A percentile compares a stretch with the other conserved stretches of the same genome.
Conservation (phyloP, 2,113 vertebrate genomes). For the Lynx canadensis region DNA sequence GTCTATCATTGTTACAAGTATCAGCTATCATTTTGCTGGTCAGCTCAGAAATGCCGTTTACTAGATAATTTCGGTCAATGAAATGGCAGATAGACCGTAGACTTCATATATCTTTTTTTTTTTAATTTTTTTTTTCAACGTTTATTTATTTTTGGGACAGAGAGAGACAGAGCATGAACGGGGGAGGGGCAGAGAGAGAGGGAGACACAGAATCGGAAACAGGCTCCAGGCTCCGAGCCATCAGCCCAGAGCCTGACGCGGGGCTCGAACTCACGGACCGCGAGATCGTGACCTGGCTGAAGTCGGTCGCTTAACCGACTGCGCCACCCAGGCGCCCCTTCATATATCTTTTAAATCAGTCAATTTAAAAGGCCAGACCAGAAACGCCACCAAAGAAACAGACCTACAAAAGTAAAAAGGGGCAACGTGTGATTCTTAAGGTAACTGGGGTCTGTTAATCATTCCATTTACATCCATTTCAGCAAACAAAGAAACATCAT, state of each 20-base stretch:
- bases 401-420: not conserved
- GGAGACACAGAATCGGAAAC: too few species aligned
- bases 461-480: not conserved
- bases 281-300: too few species aligned
- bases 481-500: not conserved
- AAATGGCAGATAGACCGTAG: slow-evolving; percentile 21
- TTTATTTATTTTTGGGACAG: too few species aligned
- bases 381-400: slow-evolving; percentile 49
- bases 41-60: slow-evolving; percentile 34
- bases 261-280: too few species aligned
- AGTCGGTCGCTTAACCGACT: too few species aligned
- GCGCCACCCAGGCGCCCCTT: too few species aligned
- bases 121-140: too few species aligned
- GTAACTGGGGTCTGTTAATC: not conserved
- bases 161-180: too few species aligned
- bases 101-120: slow-evolving; percentile 47
- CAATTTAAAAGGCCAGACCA: slow-evolving; percentile 2
- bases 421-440: not conserved
- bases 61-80: slow-evolving; percentile 44
- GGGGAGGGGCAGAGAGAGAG: too few species aligned
- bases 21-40: slow-evolving; percentile 16
- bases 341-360: slow-evolving; percentile 45
- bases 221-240: too few species aligned
- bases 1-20: not conserved
- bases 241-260: too few species aligned